phyloP scores from a whole-genome alignment of 1,140 invertebrate species.

The Rhopalosiphum padi region DNA sequence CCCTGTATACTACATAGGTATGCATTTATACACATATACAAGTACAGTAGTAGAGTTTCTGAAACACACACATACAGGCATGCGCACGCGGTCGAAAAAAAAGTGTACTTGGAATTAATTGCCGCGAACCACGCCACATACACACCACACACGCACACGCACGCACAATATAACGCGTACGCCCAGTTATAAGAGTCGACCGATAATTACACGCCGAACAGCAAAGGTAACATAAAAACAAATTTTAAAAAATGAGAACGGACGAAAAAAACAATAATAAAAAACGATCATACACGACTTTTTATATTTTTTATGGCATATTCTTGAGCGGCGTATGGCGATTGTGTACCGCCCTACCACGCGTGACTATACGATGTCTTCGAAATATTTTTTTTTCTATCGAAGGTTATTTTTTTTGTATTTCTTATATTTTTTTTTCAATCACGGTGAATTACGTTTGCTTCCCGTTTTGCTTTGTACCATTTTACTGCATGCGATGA shows the following conservation, averaged over 20 bases:
- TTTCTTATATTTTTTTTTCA: slow-evolving; percentile 18
- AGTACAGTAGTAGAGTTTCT: background rate
- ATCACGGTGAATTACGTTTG: slow-evolving; percentile 35
- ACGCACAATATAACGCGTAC: background rate
- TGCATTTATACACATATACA: background rate
- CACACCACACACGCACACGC: background rate
- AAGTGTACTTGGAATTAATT: slow-evolving; percentile 21
- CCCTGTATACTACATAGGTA: background rate
- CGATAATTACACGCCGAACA: background rate
- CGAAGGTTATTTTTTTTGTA: background rate
- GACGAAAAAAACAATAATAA: background rate
- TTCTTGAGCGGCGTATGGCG: background rate
- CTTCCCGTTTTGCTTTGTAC: background rate
- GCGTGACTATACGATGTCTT: background rate
- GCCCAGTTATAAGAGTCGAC: background rate
- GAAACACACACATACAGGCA: background rate
- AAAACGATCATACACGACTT: background rate
- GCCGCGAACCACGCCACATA: background rate
- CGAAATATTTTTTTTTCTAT: background rate
- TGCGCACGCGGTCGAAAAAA: background rate
- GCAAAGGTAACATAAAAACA: background rate
- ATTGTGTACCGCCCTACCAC: background rate
- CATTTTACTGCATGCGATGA: background rate
- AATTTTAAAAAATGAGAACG: background rate
- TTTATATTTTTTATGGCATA: slow-evolving; percentile 8